phyloP scores from a whole-genome alignment of 2,797 vertebrate genomes.

The Typhlichthys subterraneus region DNA sequence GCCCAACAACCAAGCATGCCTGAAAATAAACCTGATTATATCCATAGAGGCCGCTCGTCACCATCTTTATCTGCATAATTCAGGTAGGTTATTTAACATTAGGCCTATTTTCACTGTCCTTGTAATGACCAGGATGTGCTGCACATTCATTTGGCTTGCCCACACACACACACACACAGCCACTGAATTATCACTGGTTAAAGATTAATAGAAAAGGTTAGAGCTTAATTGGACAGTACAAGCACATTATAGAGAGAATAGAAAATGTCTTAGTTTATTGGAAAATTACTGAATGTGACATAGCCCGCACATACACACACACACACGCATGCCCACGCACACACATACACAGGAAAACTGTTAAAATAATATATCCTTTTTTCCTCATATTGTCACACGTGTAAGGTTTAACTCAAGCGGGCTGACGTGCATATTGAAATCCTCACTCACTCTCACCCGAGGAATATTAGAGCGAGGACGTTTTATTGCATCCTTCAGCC shows the following conservation, averaged over 20 bases:
- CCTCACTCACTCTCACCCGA: not conserved
- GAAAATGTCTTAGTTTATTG: no score
- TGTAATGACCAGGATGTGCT: not conserved
- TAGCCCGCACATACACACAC: not conserved
- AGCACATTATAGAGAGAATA: no score
- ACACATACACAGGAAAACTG: not conserved
- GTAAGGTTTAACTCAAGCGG: not conserved
- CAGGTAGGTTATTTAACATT: not conserved
- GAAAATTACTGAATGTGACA: no score
- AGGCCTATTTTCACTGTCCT: constrained; percentile 3
- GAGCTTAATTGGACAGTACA: constrained; percentile 8
- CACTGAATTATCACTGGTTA: constrained; percentile 13
- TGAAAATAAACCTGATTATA: not conserved
- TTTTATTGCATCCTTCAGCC: constrained; percentile 5
- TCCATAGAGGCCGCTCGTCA: not conserved
- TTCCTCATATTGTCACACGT: not conserved
- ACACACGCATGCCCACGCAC: not conserved
- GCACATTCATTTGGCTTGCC: not conserved
- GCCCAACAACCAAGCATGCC: not conserved
- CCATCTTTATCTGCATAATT: constrained; percentile 33
- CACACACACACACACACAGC: not conserved
- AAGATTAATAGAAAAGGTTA: constrained; percentile 9
- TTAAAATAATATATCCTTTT: not conserved
- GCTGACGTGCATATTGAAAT: not conserved
- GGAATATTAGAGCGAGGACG: not conserved